phyloP scores from a whole-genome alignment of 1,140 invertebrate species.

The Tetramorium simillimum region DNA sequence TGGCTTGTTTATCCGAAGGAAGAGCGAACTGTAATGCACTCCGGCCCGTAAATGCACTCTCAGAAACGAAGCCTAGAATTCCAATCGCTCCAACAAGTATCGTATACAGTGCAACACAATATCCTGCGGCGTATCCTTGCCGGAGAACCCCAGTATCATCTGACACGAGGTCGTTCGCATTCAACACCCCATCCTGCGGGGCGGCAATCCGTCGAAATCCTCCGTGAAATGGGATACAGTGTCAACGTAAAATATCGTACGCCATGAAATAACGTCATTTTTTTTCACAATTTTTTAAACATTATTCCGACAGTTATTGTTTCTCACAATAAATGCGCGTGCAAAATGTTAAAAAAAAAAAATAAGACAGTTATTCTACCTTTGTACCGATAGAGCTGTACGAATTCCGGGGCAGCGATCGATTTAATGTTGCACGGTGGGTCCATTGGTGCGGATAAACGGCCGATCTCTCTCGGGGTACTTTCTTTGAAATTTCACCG shows the following conservation, averaged over 20 bases:
- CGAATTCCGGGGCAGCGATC: background rate
- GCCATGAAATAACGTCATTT: background rate
- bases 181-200: background rate
- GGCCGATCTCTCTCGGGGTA: background rate
- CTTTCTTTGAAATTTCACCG: conserved; percentile 46
- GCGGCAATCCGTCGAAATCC: conserved; percentile 21
- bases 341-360: background rate
- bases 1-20: background rate
- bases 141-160: background rate
- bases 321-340: background rate
- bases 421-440: background rate
- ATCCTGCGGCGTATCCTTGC: background rate
- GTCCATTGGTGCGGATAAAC: conserved; percentile 19
- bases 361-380: background rate
- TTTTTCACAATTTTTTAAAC: background rate
- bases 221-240: conserved; percentile 12
- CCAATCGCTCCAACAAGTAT: background rate
- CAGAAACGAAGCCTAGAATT: background rate
- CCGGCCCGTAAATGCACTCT: background rate
- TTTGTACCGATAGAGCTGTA: background rate
- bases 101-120: background rate
- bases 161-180: background rate
- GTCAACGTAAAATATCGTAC: conserved; percentile 20
- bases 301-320: background rate
- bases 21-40: background rate